A percentile compares a stretch with the other conserved stretches of the same genome.
phyloP scores from a whole-genome alignment of 2,113 vertebrate genomes.

The Piaya cayana region DNA sequence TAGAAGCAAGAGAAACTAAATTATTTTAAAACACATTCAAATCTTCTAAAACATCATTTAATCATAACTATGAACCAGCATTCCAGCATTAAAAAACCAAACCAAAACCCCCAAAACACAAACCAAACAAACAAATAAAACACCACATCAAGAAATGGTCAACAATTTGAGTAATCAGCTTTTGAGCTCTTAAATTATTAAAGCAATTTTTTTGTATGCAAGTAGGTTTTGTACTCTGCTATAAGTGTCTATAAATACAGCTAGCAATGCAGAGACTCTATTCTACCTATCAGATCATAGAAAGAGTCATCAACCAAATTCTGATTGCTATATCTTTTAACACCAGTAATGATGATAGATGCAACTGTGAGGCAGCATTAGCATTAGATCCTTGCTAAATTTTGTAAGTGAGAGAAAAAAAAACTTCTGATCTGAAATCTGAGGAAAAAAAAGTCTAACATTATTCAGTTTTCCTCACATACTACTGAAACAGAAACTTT shows the following conservation, averaged over 20 bases:
- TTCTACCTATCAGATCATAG: not conserved
- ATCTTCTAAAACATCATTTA: not conserved
- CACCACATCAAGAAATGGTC: too few relatives aligned
- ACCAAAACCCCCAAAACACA: too few relatives aligned
- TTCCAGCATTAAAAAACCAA: too few relatives aligned
- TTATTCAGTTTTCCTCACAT: not conserved
- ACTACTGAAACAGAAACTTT: not conserved
- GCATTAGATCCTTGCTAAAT: not conserved
- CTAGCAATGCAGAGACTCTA: not conserved
- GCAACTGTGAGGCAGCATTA: not conserved
- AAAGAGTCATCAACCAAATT: not conserved
- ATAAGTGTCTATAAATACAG: not conserved
- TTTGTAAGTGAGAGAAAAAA: not conserved
- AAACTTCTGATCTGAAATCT: not conserved
- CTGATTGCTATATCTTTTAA: not conserved
- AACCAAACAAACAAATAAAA: too few relatives aligned
- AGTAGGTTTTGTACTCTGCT: not conserved
- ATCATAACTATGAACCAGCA: not conserved
- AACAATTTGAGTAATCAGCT: rapidly evolving
- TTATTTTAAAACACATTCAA: not conserved
- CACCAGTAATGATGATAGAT: not conserved
- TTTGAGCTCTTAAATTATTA: not conserved
- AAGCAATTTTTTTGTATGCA: not conserved
- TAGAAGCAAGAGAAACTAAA: not conserved
- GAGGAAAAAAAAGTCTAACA: not conserved